Evolutionary conservation across 2,888 invertebrate genomes (phyloP).

Genomic region (Ellobium chinense): DNA sequence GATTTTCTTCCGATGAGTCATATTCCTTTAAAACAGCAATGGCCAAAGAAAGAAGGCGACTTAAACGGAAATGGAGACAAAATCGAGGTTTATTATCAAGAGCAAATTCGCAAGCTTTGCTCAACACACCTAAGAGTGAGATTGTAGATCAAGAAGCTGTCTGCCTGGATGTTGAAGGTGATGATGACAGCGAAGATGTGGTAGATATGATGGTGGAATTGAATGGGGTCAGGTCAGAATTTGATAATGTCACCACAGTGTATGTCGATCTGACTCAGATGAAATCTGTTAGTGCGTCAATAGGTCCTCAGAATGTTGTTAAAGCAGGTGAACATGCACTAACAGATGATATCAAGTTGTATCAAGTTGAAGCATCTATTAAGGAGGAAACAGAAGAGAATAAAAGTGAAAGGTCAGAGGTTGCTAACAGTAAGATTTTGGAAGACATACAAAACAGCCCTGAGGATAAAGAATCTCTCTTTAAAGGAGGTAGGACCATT

Average conservation of each 20-base stretch:
- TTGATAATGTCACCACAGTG: conserved; percentile 28
- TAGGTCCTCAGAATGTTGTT: background rate
- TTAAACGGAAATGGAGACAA: conserved; percentile 24
- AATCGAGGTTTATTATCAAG: background rate
- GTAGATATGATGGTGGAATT: conserved; percentile 39
- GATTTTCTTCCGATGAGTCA: conserved; percentile 40
- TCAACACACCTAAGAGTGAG: background rate
- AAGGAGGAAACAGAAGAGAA: background rate
- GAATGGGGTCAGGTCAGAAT: conserved; percentile 29
- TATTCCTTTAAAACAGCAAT: conserved; percentile 38
- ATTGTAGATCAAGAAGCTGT: background rate
- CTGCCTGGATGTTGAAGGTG: background rate
- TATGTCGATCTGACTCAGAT: conserved; percentile 31
- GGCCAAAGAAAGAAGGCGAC: conserved; percentile 42
- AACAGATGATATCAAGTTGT: background rate
- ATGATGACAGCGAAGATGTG: background rate
- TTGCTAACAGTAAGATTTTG: too few species aligned
- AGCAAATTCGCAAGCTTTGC: background rate
- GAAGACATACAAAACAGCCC: background rate
- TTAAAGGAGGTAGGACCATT: background rate
- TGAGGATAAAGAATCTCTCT: background rate
- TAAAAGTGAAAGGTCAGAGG: background rate
- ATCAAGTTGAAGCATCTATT: background rate
- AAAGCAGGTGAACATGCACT: too few species aligned
- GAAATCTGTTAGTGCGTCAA: background rate